Evolutionary conservation across 2,113 vertebrate genomes (phyloP), one percentile per base, ranked within the genome.

Genomic region (Calypte anna): DNA sequence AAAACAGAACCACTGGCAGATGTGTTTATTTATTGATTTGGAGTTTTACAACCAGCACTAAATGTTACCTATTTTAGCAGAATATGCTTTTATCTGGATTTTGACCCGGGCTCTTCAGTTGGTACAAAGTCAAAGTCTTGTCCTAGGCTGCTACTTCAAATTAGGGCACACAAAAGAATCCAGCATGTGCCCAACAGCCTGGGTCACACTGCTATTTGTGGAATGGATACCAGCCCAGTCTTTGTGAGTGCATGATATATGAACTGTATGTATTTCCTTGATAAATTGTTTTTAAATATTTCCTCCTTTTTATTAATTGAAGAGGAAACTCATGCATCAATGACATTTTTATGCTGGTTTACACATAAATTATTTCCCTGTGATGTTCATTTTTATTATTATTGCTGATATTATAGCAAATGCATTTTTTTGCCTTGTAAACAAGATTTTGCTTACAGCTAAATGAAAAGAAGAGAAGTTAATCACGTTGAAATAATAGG

Each of bases 301-400:
- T 99, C 98, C 98, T 99, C 98, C 98, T 98, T 98, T 99, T 99
- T 99, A 99, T 99, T 99, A 99, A 99, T 98, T 98, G 98, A 98
- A 98, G 98, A 98, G 98, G 98, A 99, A 98, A 98, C 98, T 98
- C 98, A 99, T 99, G 99, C 97, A 99, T 99, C 99, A 99, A 98
- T 99, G 99, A 98, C 99, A 99, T 97, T 98, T 98, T 97, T 96
- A 94, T 97, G 97, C 98, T 97, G 97, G 98, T 98, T 98, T 98
- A 97, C 98, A 98, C 98, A 99, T 99, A 98, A 98, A 99, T 99
- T 99, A 99, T 98, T 98, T 98, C 97, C 97, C 97, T 95, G 97
- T 95, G 96, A 98, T 98, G 97, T 97, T 98, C 97, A 91, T 98
- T 98, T 98, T 98, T 98, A 98, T 98, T 98, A 98, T 98, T 98